Evolutionary conservation across 2,888 invertebrate species (phyloP).

Genomic region (Dichetophora obliterata): DNA sequence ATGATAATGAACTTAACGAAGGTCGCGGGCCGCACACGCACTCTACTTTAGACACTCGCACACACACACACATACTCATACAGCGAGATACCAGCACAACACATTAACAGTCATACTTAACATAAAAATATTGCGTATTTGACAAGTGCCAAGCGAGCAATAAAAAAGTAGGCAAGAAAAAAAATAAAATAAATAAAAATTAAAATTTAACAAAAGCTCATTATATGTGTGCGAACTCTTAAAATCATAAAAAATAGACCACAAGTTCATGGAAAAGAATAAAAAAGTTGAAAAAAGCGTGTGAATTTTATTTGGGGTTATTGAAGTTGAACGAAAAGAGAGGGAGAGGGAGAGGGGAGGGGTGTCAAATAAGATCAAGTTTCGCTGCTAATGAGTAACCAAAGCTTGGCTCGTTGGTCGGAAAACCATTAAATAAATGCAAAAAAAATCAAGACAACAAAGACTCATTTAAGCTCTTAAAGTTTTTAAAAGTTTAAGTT

Average conservation of each 20-base stretch:
- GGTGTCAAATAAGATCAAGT: too few relatives aligned
- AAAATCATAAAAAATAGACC: not conserved
- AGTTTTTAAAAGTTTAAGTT: too few relatives aligned
- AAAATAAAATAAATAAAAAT: not conserved
- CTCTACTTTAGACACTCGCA: not conserved
- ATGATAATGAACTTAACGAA: conserved; percentile 24
- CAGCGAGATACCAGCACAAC: not conserved
- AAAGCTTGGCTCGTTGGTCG: too few relatives aligned
- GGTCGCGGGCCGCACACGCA: conserved; percentile 22
- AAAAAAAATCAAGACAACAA: too few relatives aligned
- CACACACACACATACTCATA: not conserved
- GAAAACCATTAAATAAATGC: too few relatives aligned
- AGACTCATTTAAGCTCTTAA: too few relatives aligned
- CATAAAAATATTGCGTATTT: not conserved
- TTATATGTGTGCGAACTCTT: not conserved
- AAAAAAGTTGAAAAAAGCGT: not conserved
- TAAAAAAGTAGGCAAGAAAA: not conserved
- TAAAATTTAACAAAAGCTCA: not conserved
- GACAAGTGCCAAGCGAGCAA: not conserved
- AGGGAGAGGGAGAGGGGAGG: too few relatives aligned
- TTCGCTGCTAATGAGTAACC: too few relatives aligned
- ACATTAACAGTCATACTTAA: not conserved
- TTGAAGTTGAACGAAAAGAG: too few relatives aligned
- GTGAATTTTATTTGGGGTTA: conserved; percentile 6
- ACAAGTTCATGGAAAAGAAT: not conserved